Base-by-base conservation (phyloP, 2,797 vertebrate species). In the Masticophis lateralis region DNA sequence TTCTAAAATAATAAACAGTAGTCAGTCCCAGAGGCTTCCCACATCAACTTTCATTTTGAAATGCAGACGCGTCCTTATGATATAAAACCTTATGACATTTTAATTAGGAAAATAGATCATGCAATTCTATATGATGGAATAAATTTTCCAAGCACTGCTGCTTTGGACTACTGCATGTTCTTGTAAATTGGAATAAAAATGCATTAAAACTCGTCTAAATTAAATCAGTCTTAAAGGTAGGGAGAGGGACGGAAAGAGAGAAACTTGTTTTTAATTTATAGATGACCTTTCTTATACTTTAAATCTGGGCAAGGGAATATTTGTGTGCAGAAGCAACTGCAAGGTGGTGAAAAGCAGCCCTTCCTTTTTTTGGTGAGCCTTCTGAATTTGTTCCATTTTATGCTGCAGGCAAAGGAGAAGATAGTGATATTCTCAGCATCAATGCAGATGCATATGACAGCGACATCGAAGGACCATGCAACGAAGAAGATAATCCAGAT, bases 391-490 rank as follows among this genome's bases (percentile, higher is more conserved):
- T 94, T 95, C 12, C 12, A 5, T 28, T 95, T 96, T 97, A 88
- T 96, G 37, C 97, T 97, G 9, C 96, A 98, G 97, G 97, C 95
- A 98, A 97, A 63, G 98, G 98, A 86, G 99, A 99, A 97, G 99
- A 99, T 94, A 99, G 98, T 1, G 99, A 99, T 91, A 99, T 99
- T 61, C 98, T 99, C 88, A 99, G 99, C 97, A 99, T 99, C 96
- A 99, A 99, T 55, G 99, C 99, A 51, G 99, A 99, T 96, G 98
- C 98, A 1, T 99, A 99, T 27, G 99, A 99, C 93, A 99, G 99
- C 22, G 99, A 99, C 97, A 99, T 99, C 92, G 99, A 99, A 96
- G 99, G 98, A 6, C 98, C 98, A 1, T 98, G 98, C 97, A 98
- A 98, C 1, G 98, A 99, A 94, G 97, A 97, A 59, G 95, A 97